phyloP scores from a whole-genome alignment of 2,797 vertebrate genomes.

The Girardinus metallicus region DNA sequence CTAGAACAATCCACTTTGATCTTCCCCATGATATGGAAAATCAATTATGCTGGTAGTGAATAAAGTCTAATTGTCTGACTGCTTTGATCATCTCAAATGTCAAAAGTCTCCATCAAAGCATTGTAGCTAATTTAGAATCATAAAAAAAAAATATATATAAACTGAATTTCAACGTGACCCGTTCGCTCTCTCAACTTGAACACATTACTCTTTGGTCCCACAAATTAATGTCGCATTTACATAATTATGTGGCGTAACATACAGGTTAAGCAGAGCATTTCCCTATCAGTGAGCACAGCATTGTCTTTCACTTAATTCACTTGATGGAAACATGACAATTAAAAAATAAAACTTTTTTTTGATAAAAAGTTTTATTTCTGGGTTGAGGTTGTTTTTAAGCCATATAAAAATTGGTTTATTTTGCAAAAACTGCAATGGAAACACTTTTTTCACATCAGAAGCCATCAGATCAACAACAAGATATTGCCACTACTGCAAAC shows the following conservation, averaged over 20 bases:
- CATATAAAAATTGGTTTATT: too few species aligned
- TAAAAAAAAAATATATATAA: constrained; percentile 16
- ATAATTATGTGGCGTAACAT: constrained; percentile 44
- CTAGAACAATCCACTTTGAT: constrained; percentile 52
- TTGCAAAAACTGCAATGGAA: too few species aligned
- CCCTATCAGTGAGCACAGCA: constrained; percentile 31
- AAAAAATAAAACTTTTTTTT: too few species aligned
- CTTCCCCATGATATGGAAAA: constrained; percentile 39
- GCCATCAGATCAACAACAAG: too few species aligned
- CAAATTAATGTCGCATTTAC: constrained; percentile 61
- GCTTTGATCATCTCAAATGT: constrained; percentile 55
- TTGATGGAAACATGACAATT: too few species aligned
- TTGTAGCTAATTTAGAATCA: constrained; percentile 34
- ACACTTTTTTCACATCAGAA: too few species aligned
- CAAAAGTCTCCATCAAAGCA: constrained; percentile 44
- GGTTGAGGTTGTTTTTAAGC: too few species aligned
- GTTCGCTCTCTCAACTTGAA: constrained; percentile 14
- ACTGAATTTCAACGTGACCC: constrained; percentile 25
- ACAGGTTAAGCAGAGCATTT: constrained; percentile 52
- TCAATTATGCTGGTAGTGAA: constrained; percentile 38
- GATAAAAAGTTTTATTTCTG: too few species aligned
- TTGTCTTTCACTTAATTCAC: not conserved
- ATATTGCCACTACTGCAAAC: too few species aligned
- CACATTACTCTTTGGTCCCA: constrained; percentile 41
- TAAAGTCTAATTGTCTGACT: constrained; percentile 22